Conservation (phyloP, 2,888 invertebrate species). For the Eupelmus urozonus region DNA sequence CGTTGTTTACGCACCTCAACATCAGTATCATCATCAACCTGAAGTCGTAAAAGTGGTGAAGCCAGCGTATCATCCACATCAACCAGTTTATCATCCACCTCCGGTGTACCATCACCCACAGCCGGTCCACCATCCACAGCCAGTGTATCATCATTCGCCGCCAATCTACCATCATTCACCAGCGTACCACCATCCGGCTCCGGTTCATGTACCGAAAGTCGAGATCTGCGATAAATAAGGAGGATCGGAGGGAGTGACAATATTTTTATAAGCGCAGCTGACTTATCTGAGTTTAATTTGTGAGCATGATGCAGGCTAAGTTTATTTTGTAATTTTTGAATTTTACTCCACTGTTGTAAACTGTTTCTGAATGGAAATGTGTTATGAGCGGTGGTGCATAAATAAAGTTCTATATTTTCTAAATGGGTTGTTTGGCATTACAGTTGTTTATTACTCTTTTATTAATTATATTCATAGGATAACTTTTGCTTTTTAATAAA, state of each 20-base stretch:
- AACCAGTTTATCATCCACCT: slow-evolving; percentile 49
- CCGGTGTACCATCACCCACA: slow-evolving; percentile 49
- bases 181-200: slow-evolving; percentile 49
- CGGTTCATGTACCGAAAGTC: slow-evolving; percentile 37
- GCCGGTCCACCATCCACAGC: slow-evolving; percentile 31
- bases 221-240: slow-evolving; percentile 47
- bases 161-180: slow-evolving; percentile 42
- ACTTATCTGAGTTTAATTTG: background rate
- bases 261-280: background rate
- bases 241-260: too few species aligned
- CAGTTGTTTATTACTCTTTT: too few species aligned
- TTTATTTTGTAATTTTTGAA: too few species aligned
- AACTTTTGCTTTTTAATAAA: too few species aligned
- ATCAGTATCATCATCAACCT: slow-evolving; percentile 57
- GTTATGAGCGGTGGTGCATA: too few species aligned
- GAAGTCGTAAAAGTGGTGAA: slow-evolving; percentile 54
- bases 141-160: slow-evolving; percentile 51
- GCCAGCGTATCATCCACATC: slow-evolving; percentile 26
- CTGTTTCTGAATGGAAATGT: too few species aligned
- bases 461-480: too few species aligned
- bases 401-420: too few species aligned
- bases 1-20: slow-evolving; percentile 60
- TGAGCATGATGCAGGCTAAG: background rate
- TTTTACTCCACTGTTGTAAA: too few species aligned
- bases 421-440: too few species aligned